These are phyloP conservation scores for Scaptomyza flava DNA, from an alignment of 2,888 invertebrate species.

Conservation along the genomic window DNA sequence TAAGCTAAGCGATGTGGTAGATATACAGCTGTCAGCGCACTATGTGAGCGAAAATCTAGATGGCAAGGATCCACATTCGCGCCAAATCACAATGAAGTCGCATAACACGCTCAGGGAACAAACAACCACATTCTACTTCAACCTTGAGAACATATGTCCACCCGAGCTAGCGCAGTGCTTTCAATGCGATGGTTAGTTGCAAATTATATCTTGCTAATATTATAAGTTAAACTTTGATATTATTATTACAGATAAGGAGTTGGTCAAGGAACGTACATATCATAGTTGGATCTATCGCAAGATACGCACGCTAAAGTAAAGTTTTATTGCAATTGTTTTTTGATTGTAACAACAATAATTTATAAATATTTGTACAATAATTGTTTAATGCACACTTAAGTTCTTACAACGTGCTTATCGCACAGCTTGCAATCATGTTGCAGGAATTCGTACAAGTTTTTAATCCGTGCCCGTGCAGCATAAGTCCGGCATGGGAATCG, in stretches of 20 bases:
- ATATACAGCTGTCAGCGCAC: conserved; percentile 78
- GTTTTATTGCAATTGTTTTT: neutral
- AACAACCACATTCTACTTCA: conserved; percentile 80
- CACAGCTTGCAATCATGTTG: conserved; percentile 65
- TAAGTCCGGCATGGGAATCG: conserved; percentile 35
- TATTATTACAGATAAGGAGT: conserved; percentile 70
- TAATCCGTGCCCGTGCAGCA: conserved; percentile 51
- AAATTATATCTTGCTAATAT: neutral
- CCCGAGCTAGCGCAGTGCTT: conserved; percentile 74
- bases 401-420: conserved; percentile 53
- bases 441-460: conserved; percentile 72
- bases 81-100: conserved; percentile 80
- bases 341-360: conserved; percentile 10
- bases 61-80: conserved; percentile 81
- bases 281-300: conserved; percentile 82
- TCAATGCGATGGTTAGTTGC: conserved; percentile 73
- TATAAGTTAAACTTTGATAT: neutral
- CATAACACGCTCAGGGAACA: conserved; percentile 76
- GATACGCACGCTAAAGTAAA: conserved; percentile 69
- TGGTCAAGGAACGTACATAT: conserved; percentile 77
- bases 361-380: conserved; percentile 28
- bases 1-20: conserved; percentile 74
- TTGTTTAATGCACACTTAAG: conserved; percentile 7
- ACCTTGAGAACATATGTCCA: conserved; percentile 82
- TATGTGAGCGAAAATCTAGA: conserved; percentile 79